Conservation (phyloP, 2,888 invertebrate genomes). For the Pecten maximus region DNA sequence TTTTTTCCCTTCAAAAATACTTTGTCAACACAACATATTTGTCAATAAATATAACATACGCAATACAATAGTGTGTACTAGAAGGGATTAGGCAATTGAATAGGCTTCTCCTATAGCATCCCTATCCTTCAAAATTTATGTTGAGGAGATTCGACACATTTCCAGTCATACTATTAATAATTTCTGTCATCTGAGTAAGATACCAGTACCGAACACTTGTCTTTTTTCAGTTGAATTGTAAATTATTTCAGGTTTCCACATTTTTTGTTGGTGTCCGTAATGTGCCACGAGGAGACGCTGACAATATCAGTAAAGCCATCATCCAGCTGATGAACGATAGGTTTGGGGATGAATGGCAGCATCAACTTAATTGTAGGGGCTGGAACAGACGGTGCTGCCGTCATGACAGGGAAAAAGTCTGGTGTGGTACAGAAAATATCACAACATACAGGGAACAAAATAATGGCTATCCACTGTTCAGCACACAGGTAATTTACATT, state of each 20-base stretch:
- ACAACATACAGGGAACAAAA: neutral
- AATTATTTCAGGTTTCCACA: conserved; percentile 3
- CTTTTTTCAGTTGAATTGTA: too few species aligned
- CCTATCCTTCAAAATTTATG: too few species aligned
- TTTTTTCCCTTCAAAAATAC: too few species aligned
- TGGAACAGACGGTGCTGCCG: conserved; percentile 41
- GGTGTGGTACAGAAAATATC: conserved; percentile 41
- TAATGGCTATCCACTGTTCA: conserved; percentile 43
- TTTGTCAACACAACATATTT: too few species aligned
- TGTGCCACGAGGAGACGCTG: neutral
- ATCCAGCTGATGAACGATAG: neutral
- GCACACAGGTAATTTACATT: conserved; percentile 41
- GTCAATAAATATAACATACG: too few species aligned
- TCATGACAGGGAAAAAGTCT: conserved; percentile 40
- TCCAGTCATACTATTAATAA: too few species aligned
- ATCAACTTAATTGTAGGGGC: conserved; percentile 37
- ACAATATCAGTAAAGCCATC: neutral
- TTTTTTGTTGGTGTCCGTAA: conserved; percentile 10
- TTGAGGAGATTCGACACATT: too few species aligned
- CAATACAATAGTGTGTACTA: too few species aligned
- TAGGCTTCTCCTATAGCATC: too few species aligned
- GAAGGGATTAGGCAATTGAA: too few species aligned
- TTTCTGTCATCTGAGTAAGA: too few species aligned
- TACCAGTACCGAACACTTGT: too few species aligned
- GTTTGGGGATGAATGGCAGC: conserved; percentile 9